Evolutionary conservation across 1,140 invertebrate species (phyloP), one percentile per base, ranked within the genome.

Genomic region (Lepidurus packardi): DNA sequence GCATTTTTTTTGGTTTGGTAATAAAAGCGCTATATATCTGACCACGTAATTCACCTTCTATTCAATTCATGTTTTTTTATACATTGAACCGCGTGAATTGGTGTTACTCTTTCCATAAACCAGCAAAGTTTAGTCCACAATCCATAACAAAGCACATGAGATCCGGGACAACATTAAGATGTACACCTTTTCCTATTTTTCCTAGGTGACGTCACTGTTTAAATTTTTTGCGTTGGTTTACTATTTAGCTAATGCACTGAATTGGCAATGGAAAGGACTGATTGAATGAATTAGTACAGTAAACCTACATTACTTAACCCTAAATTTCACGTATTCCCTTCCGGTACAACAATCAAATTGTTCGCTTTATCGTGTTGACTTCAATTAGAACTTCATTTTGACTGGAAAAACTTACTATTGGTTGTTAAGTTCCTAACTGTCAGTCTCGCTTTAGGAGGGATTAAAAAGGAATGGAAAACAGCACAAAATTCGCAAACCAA

Each of bases 1-100:
- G n/a, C 53, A 65, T 21, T 65, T 65, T 65, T 65, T 65, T 13
- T 65, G 53, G 53, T 65, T 65, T 65, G 53, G 53, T 65, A 65
- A 65, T 65, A 65, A 65, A 65, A 65, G 34, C 53, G 53, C 53
- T 65, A 65, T 65, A 65, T 65, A 65, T 65, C 53, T 65, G 53
- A 21, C 21, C 53, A 9, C 21, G 9, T 21, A n/a, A 21, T 65
- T 13, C 8, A 65, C 45, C 21, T 65, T 65, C 34, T 34, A 34
- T 34, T 34, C 34, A 34, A 34, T 34, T 65, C 53, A 21, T 65
- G 16, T 16, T 65, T n/a, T 11, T 65, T 9, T 65, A 13, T 13
- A 65, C 53, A 65, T 65, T 16, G 13, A 65, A 65, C 16, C 53
- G 34, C 53, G 53, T 65, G 53, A 65, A 13, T n/a, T 4, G 53